These are phyloP conservation scores for Aplocera efformata DNA, from an alignment of 2,888 invertebrate genomes.

Conservation along the genomic window DNA sequence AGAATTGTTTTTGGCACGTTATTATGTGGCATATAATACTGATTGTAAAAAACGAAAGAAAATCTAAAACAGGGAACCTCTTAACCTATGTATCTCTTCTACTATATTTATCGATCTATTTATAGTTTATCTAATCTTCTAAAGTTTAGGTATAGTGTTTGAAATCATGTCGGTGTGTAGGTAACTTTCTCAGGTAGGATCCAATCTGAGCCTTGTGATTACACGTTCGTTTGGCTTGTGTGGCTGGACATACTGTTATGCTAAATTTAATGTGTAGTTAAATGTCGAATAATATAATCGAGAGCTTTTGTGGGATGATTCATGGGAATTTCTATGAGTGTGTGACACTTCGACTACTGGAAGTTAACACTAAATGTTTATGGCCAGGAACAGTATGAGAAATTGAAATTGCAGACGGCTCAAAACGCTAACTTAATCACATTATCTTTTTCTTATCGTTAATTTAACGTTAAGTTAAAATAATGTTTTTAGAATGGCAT, in stretches of 20 bases:
- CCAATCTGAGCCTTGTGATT: conserved; percentile 45
- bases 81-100: conserved; percentile 43
- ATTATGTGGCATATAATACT: conserved; percentile 13
- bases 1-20: conserved; percentile 6
- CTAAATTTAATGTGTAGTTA: conserved; percentile 10
- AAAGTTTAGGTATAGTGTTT: conserved; percentile 23
- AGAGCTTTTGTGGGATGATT: conserved; percentile 25
- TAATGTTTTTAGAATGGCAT: no score
- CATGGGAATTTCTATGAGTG: conserved; percentile 12
- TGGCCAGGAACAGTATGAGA: no score
- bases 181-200: conserved; percentile 35
- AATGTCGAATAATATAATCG: conserved; percentile 19
- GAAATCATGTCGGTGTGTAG: conserved; percentile 37
- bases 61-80: conserved; percentile 58
- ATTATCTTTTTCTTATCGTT: no score
- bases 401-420: no score
- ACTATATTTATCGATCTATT: conserved; percentile 52
- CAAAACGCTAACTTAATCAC: no score
- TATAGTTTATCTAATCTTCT: conserved; percentile 34
- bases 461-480: no score
- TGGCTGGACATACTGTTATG: conserved; percentile 10
- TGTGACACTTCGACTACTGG: conserved; percentile 18
- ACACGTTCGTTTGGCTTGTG: conserved; percentile 21
- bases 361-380: no score
- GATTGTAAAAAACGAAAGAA: conserved; percentile 27